Base-by-base conservation (phyloP, 2,797 vertebrate genomes). In the Muscicapa striata region DNA sequence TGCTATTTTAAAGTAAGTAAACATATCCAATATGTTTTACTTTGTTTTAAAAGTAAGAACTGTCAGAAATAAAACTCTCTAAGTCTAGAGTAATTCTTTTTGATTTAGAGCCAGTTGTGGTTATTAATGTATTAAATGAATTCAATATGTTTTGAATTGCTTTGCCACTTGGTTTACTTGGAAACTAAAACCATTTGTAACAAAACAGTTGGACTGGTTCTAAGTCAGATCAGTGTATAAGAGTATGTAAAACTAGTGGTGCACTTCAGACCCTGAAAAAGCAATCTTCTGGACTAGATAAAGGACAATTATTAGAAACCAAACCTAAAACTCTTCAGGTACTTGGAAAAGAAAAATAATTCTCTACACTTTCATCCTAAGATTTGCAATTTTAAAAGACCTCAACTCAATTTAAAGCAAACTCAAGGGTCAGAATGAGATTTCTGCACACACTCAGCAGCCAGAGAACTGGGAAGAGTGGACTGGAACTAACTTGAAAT, bases 111-210 rank as follows among this genome's bases (percentile, higher is more conserved):
- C 78, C 68, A 81, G 43, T 78, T 85, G 49, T 75, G 66, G 43
- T 41, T 92, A 92, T 79, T 90, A 89, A 30, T 91, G 79, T 49
- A 88, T 83, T 57, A 77, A 95, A 86, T 89, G 23, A 94, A 55
- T 89, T 91, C 88, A 96, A 2, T 88, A 45, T 69, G 45, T 77
- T 97, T 91, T 54, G 38, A 86, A 80, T 54, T 72, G 64, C 94
- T 91, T 36, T 87, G 59, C 89, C 70, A 80, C 34, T 93, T 81
- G 45, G 76, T 94, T 81, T 80, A 75, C 69, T 95, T 80, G 84
- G 72, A 94, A 95, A 91, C 64, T 43, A 70, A 92, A 95, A 57
- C 72, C 78, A 74, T 77, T 96, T 95, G 57, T 93, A 90, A 82
- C 32, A 66, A 51, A 89, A 17, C 49, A 90, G 68, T 30, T 64